Percentiles rank a stretch among this genome's conserved stretches.
Evolutionary conservation across 1,140 invertebrate genomes (phyloP).

Genomic region (Myzus persicae): DNA sequence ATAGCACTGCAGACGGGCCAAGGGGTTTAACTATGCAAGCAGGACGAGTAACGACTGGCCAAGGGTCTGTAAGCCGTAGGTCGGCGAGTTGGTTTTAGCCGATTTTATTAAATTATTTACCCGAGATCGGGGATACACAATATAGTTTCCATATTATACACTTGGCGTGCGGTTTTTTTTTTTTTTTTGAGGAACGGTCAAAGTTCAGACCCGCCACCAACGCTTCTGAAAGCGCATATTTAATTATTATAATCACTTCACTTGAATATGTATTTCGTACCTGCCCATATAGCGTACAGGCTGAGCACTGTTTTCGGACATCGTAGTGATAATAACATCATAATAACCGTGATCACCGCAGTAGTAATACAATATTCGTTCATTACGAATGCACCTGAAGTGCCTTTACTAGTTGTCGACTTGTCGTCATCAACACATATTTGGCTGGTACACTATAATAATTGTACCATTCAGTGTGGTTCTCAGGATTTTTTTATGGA

Average conservation of each 20-base stretch:
- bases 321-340: no score
- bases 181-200: not conserved
- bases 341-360: not conserved
- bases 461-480: no score
- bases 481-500: not conserved
- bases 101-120: not conserved
- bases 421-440: not conserved
- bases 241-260: no score
- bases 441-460: not conserved
- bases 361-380: not conserved
- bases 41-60: not conserved
- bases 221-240: not conserved
- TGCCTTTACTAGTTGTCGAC: not conserved
- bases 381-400: not conserved
- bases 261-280: no score
- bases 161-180: not conserved
- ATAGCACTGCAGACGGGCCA: not conserved
- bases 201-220: not conserved
- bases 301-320: no score
- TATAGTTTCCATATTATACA: not conserved
- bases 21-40: not conserved
- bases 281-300: no score
- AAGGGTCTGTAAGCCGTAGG: not conserved
- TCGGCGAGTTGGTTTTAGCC: not conserved
- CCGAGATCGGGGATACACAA: not conserved